These are phyloP conservation scores for Meda fulgida DNA, from an alignment of 2,797 vertebrate species.

Conservation along the genomic window DNA sequence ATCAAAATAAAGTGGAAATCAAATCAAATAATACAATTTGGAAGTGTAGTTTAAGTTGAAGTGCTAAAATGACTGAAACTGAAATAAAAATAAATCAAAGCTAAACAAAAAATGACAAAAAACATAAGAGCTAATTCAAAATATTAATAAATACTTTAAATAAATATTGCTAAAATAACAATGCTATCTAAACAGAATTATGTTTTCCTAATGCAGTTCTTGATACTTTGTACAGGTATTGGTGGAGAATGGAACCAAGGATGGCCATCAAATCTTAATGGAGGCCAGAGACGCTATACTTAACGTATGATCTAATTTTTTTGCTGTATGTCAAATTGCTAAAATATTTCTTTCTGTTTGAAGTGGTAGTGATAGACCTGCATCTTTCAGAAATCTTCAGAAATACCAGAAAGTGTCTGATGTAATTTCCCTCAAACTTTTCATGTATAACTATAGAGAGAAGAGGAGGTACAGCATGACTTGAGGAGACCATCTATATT, in stretches of 20 bases:
- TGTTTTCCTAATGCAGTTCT: not conserved
- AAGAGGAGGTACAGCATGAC: slow-evolving; percentile 76
- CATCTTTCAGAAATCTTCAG: not conserved
- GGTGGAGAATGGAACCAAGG: slow-evolving; percentile 88
- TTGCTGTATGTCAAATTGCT: not conserved
- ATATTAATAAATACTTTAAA: not conserved
- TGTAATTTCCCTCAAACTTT: not conserved
- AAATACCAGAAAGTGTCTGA: not conserved
- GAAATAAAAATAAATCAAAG: too few species aligned
- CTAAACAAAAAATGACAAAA: not conserved
- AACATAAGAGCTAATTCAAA: not conserved
- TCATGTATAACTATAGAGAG: slow-evolving; percentile 69
- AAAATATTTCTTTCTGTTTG: not conserved
- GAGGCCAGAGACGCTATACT: slow-evolving; percentile 84
- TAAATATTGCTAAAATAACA: not conserved
- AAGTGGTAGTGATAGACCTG: not conserved
- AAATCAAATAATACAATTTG: not conserved
- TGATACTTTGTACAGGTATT: slow-evolving; percentile 75
- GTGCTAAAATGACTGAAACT: not conserved
- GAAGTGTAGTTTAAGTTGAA: too few species aligned
- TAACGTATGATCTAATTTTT: slow-evolving; percentile 65
- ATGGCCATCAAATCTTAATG: slow-evolving; percentile 87
- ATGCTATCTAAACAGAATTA: not conserved
- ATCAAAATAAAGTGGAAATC: not conserved
- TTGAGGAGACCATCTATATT: slow-evolving; percentile 79